Percentiles rank a stretch among this genome's conserved stretches.
phyloP scores from a whole-genome alignment of 2,113 vertebrate species.

The Sisor rabdophorus region DNA sequence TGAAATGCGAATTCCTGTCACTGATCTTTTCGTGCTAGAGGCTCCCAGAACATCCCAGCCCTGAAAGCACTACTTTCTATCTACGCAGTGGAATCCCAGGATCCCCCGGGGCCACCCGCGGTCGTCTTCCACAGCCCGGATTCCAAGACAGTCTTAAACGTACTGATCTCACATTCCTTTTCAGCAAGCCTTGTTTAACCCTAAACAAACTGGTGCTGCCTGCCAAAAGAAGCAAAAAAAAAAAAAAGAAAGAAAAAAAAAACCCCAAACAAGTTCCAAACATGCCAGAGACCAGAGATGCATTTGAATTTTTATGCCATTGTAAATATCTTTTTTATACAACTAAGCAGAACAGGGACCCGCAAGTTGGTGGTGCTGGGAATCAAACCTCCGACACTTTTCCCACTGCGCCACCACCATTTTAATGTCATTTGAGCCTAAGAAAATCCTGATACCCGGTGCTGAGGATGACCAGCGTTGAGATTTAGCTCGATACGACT shows the following conservation, averaged over 20 bases:
- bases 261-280: too few relatives aligned
- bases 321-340: too few relatives aligned
- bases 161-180: constrained; percentile 37
- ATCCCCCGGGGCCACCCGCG: constrained; percentile 20
- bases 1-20: constrained; percentile 36
- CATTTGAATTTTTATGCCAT: background rate
- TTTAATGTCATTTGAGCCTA: constrained; percentile 43
- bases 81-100: constrained; percentile 28
- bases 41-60: constrained; percentile 34
- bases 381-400: too few relatives aligned
- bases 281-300: constrained; percentile 26
- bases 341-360: too few relatives aligned
- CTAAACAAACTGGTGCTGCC: constrained; percentile 39
- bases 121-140: background rate
- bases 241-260: too few relatives aligned
- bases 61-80: constrained; percentile 27
- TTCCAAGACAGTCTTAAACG: constrained; percentile 37
- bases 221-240: constrained; percentile 37
- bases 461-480: constrained; percentile 15
- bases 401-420: too few relatives aligned
- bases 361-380: too few relatives aligned
- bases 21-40: constrained; percentile 43
- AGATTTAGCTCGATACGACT: constrained; percentile 31
- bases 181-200: constrained; percentile 47
- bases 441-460: constrained; percentile 27